Base-by-base conservation (phyloP, 2,888 invertebrate species). In the Chelonus formosanus region DNA sequence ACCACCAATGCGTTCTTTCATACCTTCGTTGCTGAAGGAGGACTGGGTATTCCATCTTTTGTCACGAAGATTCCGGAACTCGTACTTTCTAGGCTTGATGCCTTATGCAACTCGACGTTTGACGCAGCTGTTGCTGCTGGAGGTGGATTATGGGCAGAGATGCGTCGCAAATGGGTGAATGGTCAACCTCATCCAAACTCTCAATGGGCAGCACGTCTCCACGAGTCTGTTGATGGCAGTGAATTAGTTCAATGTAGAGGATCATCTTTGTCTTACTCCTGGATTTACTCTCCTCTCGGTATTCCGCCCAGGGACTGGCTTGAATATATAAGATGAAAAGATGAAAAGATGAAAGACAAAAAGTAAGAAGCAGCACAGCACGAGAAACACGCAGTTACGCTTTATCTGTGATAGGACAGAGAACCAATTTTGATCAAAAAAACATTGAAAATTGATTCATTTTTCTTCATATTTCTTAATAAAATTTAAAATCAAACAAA, bases 241-340 rank as follows among this genome's bases (percentile, higher is more conserved):
- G 69, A 66, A 36, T 59, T 71, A 0, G 34, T 64, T 0, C 62
- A 66, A 20, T 7, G 64, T 2, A 3, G 20, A 6, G 8, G 35
- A 0, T 54, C 58, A 2, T 3, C 5, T 0, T 7, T 57, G 0
- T 66, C 64, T 0, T 40, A 65, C 0, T 5, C 35, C 1, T 73
- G 75, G 73, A 52, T 73, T 4, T 5, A 52, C 0, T 48, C n/a
- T 69, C 8, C 68, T 67, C 7, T 67, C 70, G 2, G 56, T 68
- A n/a, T 70, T n/a, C n/a, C 69, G 40, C 77, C 77, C 3, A 70
- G 76, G 1, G 82, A 83, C 56, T 82, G 68, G 67, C 66, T 81
- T n/a, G n/a, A n/a, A n/a, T n/a, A n/a, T n/a, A n/a, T n/a, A n/a
- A n/a, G n/a, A n/a, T n/a, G n/a, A n/a, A n/a, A n/a, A n/a, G n/a